These are phyloP conservation scores for Cecropterus lyciades DNA, from an alignment of 1,140 invertebrate species.

Conservation along the genomic window DNA sequence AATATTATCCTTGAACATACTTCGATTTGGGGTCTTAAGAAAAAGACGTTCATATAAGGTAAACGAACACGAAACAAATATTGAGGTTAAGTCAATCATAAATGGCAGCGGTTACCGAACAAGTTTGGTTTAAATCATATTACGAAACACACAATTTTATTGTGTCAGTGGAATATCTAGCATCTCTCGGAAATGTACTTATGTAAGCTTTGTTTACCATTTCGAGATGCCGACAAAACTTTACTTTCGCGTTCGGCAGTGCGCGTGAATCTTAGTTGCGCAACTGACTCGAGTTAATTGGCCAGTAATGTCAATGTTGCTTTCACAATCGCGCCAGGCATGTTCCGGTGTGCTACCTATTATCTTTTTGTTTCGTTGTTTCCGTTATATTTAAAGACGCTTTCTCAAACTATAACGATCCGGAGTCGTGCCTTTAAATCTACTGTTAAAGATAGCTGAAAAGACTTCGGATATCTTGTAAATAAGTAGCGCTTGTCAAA, in stretches of 20 bases:
- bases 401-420: slow-evolving; percentile 28
- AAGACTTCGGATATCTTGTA: slow-evolving; percentile 26
- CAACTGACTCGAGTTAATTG: slow-evolving; percentile 68
- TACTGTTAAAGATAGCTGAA: slow-evolving; percentile 30
- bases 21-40: neutral
- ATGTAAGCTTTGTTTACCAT: slow-evolving; percentile 73
- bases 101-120: slow-evolving; percentile 26
- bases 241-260: slow-evolving; percentile 63
- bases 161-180: slow-evolving; percentile 31
- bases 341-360: slow-evolving; percentile 53
- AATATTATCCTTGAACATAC: neutral
- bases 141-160: slow-evolving; percentile 31
- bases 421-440: slow-evolving; percentile 20
- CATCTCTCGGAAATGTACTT: slow-evolving; percentile 63
- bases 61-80: slow-evolving; percentile 28
- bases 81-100: slow-evolving; percentile 26
- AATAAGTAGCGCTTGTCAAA: slow-evolving; percentile 28
- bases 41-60: slow-evolving; percentile 5
- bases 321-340: slow-evolving; percentile 73
- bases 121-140: slow-evolving; percentile 30
- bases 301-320: slow-evolving; percentile 79
- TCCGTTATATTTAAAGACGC: slow-evolving; percentile 37
- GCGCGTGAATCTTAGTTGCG: slow-evolving; percentile 52
- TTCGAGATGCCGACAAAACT: slow-evolving; percentile 46
- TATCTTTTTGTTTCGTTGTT: slow-evolving; percentile 50